A percentile compares a stretch with the other conserved stretches of the same genome.
These are phyloP conservation scores for Trachops cirrhosus DNA, from an alignment of 2,797 vertebrate genomes.

Conservation along the genomic window DNA sequence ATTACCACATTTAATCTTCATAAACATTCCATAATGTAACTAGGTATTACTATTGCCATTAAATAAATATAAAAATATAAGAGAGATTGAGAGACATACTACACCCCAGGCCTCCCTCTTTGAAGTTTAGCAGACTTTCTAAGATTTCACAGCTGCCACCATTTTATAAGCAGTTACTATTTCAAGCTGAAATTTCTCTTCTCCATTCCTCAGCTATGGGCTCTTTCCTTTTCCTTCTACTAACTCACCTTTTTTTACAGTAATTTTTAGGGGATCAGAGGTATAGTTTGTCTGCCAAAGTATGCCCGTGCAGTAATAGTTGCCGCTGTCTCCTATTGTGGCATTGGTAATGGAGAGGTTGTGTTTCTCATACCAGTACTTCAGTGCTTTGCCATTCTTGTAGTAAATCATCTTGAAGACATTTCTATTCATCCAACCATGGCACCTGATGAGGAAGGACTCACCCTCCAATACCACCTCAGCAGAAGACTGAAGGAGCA, in stretches of 20 bases:
- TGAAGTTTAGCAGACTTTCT: not conserved
- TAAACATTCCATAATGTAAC: not conserved
- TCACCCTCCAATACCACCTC: not conserved
- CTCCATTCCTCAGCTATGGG: not conserved
- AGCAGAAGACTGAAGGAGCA: constrained; percentile 62
- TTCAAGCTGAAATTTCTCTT: not conserved
- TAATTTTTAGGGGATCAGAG: constrained; percentile 28
- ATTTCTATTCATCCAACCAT: constrained; percentile 18
- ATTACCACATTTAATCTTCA: not conserved
- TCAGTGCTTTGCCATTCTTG: not conserved
- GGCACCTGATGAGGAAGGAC: constrained; percentile 54
- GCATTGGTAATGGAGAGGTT: not conserved
- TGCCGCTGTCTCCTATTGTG: not conserved
- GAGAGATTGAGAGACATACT: not conserved
- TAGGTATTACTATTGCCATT: not conserved
- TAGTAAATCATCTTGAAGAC: constrained; percentile 59
- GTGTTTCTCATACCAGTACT: constrained; percentile 42
- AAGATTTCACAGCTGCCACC: no score
- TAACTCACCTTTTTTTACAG: constrained; percentile 51
- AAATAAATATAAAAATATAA: not conserved
- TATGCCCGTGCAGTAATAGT: not conserved
- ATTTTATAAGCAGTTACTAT: not conserved
- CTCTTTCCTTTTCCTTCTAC: not conserved
- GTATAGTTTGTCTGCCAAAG: rapidly evolving
- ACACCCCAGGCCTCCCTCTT: not conserved